A percentile compares a stretch with the other conserved stretches of the same genome.
Evolutionary conservation across 2,888 invertebrate species (phyloP).

Genomic region (Lacanobia oleracea): DNA sequence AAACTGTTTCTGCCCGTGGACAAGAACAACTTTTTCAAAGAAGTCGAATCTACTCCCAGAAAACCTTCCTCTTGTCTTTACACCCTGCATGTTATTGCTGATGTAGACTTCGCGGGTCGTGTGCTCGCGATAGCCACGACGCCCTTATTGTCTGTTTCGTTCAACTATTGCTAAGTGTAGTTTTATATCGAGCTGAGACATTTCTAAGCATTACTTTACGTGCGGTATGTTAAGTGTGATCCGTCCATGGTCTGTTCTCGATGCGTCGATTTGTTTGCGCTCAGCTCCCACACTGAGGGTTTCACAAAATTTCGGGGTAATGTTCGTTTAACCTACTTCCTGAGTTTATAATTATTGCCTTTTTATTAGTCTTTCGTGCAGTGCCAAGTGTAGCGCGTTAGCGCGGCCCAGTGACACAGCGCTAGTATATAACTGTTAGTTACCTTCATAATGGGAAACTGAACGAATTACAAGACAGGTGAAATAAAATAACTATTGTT

Average conservation of each 20-base stretch:
- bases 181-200: conserved; percentile 47
- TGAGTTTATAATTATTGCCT: conserved; percentile 2
- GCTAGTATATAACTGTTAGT: conserved; percentile 43
- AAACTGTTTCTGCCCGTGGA: neutral
- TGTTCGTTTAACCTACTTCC: conserved; percentile 15
- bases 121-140: neutral
- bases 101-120: neutral
- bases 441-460: conserved; percentile 70
- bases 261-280: conserved; percentile 52
- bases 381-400: conserved; percentile 25
- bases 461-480: conserved; percentile 87
- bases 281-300: conserved; percentile 28
- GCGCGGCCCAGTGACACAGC: conserved; percentile 10
- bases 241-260: conserved; percentile 80
- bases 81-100: neutral
- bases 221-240: conserved; percentile 75
- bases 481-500: conserved; percentile 72
- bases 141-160: conserved; percentile 5
- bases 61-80: neutral
- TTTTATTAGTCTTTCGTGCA: conserved; percentile 10
- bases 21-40: neutral
- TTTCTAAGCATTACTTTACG: conserved; percentile 43
- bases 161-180: conserved; percentile 35
- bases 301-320: conserved; percentile 12
- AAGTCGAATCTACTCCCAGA: neutral